phyloP scores from a whole-genome alignment of 2,888 invertebrate species.

The Cephus rjabovi region DNA sequence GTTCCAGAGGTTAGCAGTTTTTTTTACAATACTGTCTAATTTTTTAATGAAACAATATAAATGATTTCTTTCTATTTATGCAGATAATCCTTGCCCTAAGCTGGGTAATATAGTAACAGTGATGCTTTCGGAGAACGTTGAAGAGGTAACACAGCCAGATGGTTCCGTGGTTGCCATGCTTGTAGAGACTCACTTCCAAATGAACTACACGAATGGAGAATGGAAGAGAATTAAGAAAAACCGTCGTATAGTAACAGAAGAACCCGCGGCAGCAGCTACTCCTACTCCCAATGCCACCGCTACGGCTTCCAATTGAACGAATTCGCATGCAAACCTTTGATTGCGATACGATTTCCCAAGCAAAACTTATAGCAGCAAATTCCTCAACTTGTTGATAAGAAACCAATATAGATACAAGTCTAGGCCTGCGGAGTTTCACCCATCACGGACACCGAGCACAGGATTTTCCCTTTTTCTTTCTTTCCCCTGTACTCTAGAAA shows the following conservation, averaged over 20 bases:
- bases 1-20: constrained; percentile 80
- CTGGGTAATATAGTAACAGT: constrained; percentile 96
- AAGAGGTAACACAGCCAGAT: constrained; percentile 88
- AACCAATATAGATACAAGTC: neutral
- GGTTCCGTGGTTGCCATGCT: constrained; percentile 82
- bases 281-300: constrained; percentile 47
- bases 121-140: constrained; percentile 91
- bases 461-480: neutral
- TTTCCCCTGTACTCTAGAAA: neutral
- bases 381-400: neutral
- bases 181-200: constrained; percentile 96
- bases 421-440: neutral
- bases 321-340: neutral
- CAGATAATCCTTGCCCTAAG: constrained; percentile 97
- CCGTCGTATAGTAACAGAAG: constrained; percentile 74
- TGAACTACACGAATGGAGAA: constrained; percentile 98
- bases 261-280: constrained; percentile 44
- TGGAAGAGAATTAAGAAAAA: constrained; percentile 96
- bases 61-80: constrained; percentile 37
- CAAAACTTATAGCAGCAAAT: neutral
- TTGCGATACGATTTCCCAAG: neutral
- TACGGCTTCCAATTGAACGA: constrained; percentile 53
- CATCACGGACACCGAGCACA: too few species aligned
- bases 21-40: neutral
- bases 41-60: constrained; percentile 7